Base-by-base conservation (phyloP, 2,113 vertebrate genomes). In the Isichthys henryi region DNA sequence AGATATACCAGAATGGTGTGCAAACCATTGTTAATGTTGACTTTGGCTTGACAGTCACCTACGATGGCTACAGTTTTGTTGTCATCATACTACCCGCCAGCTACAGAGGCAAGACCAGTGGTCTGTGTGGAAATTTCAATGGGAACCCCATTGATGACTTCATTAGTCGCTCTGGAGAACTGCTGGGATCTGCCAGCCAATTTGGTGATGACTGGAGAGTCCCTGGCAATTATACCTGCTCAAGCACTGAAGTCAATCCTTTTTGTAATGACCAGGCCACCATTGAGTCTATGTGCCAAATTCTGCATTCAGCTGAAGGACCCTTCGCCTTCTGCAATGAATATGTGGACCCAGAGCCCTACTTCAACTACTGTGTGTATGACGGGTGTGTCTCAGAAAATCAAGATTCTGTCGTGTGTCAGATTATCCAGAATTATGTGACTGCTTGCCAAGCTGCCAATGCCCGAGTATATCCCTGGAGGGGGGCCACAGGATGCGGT, bases 101-200 rank as follows among this genome's bases (percentile, higher is more conserved):
- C 50, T 95, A 93, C 86, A 91, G 91, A 13, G 93, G 90, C 31
- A 17, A 90, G 27, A 93, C 86, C 0, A 93, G 94, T 3, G 94
- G 95, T 49, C 92, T 95, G 21, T 95, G 95, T 92, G 95, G 95
- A 23, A 92, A 95, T 90, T 95, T 95, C 89, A 95, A 95, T 89
- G 90, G 93, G 3, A 88, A 92, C 48, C n/a, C 39, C 9, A 85
- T 6, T 3, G 95, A 96, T 43, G 94, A 95, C 3, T 92, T 94
- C 3, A 15, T 70, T 23, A 91, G 88, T 0, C 92, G 70, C 5
- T 91, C 90, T 13, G 94, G 95, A n/a, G 3, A 10, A 1, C 43
- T 23, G 19, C 90, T 92, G 23, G 0, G 49, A 1, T 23, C 92
- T 88, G 86, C 62, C 56, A 35, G 90, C 43, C 56, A 56, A 0